Evolutionary conservation across 2,113 vertebrate genomes (phyloP), one percentile per base, ranked within the genome.

Genomic region (Beaufortia kweichowensis): DNA sequence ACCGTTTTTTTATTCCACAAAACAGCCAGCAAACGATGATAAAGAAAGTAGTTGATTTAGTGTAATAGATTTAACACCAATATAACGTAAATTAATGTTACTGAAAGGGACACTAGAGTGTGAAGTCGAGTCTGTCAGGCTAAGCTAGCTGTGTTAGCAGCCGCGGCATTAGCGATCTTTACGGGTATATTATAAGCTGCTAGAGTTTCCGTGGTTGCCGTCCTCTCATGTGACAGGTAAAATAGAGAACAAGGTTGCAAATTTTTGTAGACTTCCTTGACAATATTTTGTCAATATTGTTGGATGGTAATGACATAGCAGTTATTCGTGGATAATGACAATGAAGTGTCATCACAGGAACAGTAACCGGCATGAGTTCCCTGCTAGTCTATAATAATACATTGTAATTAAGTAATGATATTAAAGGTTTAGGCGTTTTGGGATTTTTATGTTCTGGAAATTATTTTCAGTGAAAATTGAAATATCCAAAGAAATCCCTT

Each of bases 61-160:
- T 17, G 15, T 17, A 48, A 12, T 12, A 48, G 28, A 69, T 69
- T 4, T 69, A 10, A 6, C 29, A 35, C 6, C 28, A 23, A 7
- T 33, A 50, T 8, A 31, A 6, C 17, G 11, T 15, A 33, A 33
- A 23, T 33, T 3, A 55, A 69, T 11, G n/a, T n/a, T n/a, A n/a
- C 10, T 23, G 1, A 21, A 17, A 19, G 1, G 48, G 1, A 10
- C 4, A 28, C 23, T 23, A 15, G 66, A 17, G 46, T 53, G 65
- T 68, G 39, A 17, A n/a, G 50, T 48, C 17, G 9, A 50, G 4
- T 50, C 65, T 29, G 26, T 12, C 43, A 21, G 26, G 65, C 65
- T 68, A 50, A 31, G 65, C 65, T 69, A 69, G 66, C 6, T 19
- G 19, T 26, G 48, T 69, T 55, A 55, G 28, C n/a, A 69, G 4